Evolutionary conservation across 2,888 invertebrate genomes (phyloP), one percentile per base, ranked within the genome.

Genomic region (Apotomis turbidana): DNA sequence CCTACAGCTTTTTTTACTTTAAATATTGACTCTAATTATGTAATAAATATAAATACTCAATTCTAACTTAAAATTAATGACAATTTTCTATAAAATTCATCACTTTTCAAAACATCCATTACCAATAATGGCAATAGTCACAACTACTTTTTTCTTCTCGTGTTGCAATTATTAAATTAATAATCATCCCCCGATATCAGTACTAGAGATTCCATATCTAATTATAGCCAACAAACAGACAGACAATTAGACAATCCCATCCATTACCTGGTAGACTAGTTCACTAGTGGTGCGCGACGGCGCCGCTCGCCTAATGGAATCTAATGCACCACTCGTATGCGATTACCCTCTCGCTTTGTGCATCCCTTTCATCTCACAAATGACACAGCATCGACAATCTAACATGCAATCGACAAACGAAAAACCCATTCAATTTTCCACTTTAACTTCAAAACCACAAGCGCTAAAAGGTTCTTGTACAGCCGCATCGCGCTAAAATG

Each of bases 341-440:
- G 90, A 93, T 93, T 93, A 92, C 78, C 83, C 90, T 89, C 93
- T 93, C 81, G 89, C 93, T 93, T 93, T 93, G 93, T 87, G 80
- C 80, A 77, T 80, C 75, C 77, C 79, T 87, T 89, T 88, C 87
- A 89, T 89, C 86, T 87, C 82, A 78, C 80, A 83, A 85, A 83
- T 82, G 84, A 84, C 83, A 83, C 80, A 81, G 77, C 78, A 78
- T 80, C 78, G 77, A 82, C 88, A 89, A 87, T 86, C 84, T 81
- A 83, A 82, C 81, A 75, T 74, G 74, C 73, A 74, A 75, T 74
- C 76, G 52, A 55, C 74, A 70, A 66, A 54, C 70, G 5, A 54
- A 74, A 70, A 75, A 74, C 74, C 74, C 78, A 80, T 77, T 76
- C 77, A 78, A 80, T 78, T 75, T 71, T 75, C 75, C 73, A 74